Base-by-base conservation (phyloP, 1,140 invertebrate genomes). In the Drosophila gunungcola region DNA sequence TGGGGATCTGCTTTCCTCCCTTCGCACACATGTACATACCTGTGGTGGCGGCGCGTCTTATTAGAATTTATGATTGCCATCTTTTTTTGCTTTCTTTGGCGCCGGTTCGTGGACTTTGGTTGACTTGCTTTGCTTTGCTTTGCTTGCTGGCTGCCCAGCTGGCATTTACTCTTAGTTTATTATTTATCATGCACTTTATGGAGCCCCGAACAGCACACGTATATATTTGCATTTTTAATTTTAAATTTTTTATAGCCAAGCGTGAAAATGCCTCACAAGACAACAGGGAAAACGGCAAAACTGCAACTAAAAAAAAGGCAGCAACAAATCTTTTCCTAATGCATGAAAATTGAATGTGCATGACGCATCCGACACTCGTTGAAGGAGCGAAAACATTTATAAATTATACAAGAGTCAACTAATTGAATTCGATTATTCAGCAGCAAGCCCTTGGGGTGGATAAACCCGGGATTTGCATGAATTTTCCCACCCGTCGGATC, bases 141-240 rank as follows among this genome's bases (percentile, higher is more conserved):
- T 25, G 45, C 25, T 46, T 6, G 25, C 25, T 48, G 36, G 39
- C 51, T 63, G 58, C 69, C 72, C 72, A 74, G 60, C 73, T 75
- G 61, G 72, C 72, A 75, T 75, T 75, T 75, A 53, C 53, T 75
- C 54, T 46, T 52, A 38, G 61, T 75, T 67, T 67, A 75, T 75
- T 75, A 75, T 75, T 76, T 76, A 76, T 76, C 73, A 76, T 67
- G 73, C 72, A 76, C 53, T 76, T 76, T 76, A 76, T 75, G 73
- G 72, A 38, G 69, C 25, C 53, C 53, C 46, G 43, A 74, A 29
- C 53, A 38, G 34, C 63, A 52, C 42, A 70, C 51, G 70, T 74
- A 74, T 74, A 75, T 76, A 76, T 76, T 76, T 75, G 73, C 73
- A 76, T 76, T 76, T 76, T 67, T 76, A 76, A 76, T 76, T 76